Base-by-base conservation (phyloP, 2,113 vertebrate genomes). In the Peromyscus polionotus region DNA sequence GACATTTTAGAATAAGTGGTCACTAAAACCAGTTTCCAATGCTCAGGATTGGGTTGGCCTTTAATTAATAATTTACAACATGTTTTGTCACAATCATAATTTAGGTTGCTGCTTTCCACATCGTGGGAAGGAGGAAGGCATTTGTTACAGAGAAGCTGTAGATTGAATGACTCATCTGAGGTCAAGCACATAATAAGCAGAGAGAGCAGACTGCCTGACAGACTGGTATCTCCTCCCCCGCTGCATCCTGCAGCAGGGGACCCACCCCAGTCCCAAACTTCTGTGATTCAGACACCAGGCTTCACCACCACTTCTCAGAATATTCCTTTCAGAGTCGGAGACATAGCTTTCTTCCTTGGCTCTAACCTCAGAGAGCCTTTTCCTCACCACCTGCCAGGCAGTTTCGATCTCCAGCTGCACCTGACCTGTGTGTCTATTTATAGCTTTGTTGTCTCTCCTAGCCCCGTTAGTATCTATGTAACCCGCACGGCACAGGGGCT, bases 1-100 rank as follows among this genome's bases (percentile, higher is more conserved):
- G 67, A 48, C 65, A 84, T 93, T 93, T 80, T 61, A 84, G 61
- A 95, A 45, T 39, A 87, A 57, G 33, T 93, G 42, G 28, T 88
- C 61, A 80, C 16, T 26, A 36, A 92, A 85, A 92, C 12, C 72
- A 93, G 8, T 93, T 93, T 91, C 54, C 39, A 72, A 59, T 72
- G 39, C 87, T 54, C 45, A 72, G 10, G 13, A 12, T 63, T 24
- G 85, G 86, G 70, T 72, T 94, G 80, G 36, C 63, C 73, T 92
- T 95, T 80, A 90, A 59, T 54, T 51, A 90, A 39, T 85, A 80
- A 54, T 86, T 91, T 94, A 39, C 5, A 76, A 6, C 39, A 28
- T 93, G 77, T 77, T 89, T 96, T 93, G 51, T 93, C 68, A 72
- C 33, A 89, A 1, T 87, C 26, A 19, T 96, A 88, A 84, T 83